Percentiles rank a stretch among this genome's conserved stretches.
Evolutionary conservation across 2,113 vertebrate species (phyloP).

Genomic region (Mormoops blainvillei): DNA sequence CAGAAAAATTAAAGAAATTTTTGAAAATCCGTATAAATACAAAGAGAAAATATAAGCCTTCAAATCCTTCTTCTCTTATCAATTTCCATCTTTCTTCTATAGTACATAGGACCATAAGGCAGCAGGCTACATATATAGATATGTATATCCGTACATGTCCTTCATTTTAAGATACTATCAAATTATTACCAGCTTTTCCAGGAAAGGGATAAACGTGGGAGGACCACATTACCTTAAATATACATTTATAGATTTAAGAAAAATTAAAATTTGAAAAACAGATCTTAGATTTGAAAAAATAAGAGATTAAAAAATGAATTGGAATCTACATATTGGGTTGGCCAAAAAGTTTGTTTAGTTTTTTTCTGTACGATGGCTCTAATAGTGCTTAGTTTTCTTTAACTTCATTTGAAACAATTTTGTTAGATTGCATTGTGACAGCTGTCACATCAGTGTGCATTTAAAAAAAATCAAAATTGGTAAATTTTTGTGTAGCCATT

Average conservation of each 20-base stretch:
- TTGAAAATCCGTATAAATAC: background rate
- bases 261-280: constrained; percentile 1
- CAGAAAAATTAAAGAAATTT: background rate
- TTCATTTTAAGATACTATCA: background rate
- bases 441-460: too few relatives aligned
- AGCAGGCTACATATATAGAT: background rate
- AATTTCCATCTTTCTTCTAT: background rate
- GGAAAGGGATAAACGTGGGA: background rate
- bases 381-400: too few relatives aligned
- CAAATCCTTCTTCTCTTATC: background rate
- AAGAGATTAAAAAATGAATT: background rate
- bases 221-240: background rate
- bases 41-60: background rate
- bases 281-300: background rate
- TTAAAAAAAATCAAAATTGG: too few relatives aligned
- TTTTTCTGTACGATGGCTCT: too few relatives aligned
- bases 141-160: background rate
- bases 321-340: background rate
- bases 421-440: too few relatives aligned
- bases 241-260: background rate
- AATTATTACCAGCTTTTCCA: background rate
- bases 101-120: background rate
- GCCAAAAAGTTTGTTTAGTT: too few relatives aligned
- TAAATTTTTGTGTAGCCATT: too few relatives aligned
- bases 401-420: too few relatives aligned